Base-by-base conservation (phyloP, 1,140 invertebrate genomes). In the Trichoplusia ni region DNA sequence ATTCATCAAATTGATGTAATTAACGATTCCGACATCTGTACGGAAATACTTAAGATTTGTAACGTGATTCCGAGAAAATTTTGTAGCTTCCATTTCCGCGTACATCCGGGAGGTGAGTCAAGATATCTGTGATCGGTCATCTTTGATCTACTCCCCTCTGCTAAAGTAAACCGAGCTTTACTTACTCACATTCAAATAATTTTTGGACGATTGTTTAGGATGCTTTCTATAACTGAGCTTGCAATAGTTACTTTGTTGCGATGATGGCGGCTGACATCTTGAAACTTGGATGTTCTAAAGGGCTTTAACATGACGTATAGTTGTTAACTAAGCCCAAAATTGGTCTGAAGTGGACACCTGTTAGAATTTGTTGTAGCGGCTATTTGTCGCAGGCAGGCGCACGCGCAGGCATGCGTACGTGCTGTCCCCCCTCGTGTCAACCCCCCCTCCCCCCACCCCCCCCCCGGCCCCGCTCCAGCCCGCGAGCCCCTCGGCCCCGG, bases 371-470 rank as follows among this genome's bases (percentile, higher is more conserved):
- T 84, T 80, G 75, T 82, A 73, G 73, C 70, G 73, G 77, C 73
- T 81, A 78, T 82, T 77, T 70, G 75, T 40, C 49, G 62, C 38
- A 40, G 64, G 72, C 38, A 40, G 64, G 72, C 80, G 84, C 82
- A 84, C 84, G 84, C 81, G 81, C 79, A 75, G 80, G 79, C 77
- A 83, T 79, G 79, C 77, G 73, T 68, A 64, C 68, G 51, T 56
- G 49, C 63, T 54, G 47, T 29, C 62, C 58, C 60, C 42, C 58
- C 42, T 64, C 23, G n/a, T 13, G 54, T 8, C 27, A 53, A 2
- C 29, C 38, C 44, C 14, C 35, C 16, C 42, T n/a, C 38, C 31
- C 62, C 37, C 38, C 38, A 2, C 33, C 46, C 44, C 46, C 58
- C 40, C 40, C 31, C 56, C n/a, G n/a, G 54, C 33, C 13, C 31